phyloP scores from a whole-genome alignment of 2,888 invertebrate species.

The Drosophila meridionalis region DNA sequence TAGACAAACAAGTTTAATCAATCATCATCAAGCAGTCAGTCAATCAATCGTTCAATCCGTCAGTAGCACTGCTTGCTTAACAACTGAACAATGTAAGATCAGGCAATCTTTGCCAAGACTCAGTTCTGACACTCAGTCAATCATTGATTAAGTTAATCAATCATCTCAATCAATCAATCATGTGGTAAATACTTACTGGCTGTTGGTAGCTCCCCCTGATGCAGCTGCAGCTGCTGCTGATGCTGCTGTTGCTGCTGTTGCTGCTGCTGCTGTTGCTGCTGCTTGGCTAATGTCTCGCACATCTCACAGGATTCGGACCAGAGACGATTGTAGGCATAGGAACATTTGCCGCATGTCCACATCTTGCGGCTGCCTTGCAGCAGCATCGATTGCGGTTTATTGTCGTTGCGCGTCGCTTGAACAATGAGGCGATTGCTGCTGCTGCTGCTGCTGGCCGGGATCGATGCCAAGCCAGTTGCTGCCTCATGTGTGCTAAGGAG shows the following conservation, averaged over 20 bases:
- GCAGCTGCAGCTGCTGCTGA: slow-evolving; percentile 28
- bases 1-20: background rate
- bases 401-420: slow-evolving; percentile 75
- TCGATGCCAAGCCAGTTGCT: slow-evolving; percentile 12
- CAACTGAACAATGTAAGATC: background rate
- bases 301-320: slow-evolving; percentile 93
- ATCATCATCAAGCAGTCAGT: background rate
- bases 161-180: background rate
- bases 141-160: background rate
- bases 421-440: slow-evolving; percentile 42
- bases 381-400: slow-evolving; percentile 75
- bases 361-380: slow-evolving; percentile 86
- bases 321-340: slow-evolving; percentile 94
- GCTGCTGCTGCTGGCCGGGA: slow-evolving; percentile 21
- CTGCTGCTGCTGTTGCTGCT: slow-evolving; percentile 25
- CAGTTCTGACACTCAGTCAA: background rate
- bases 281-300: slow-evolving; percentile 86
- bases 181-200: slow-evolving; percentile 22
- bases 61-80: background rate
- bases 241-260: slow-evolving; percentile 26
- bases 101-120: background rate
- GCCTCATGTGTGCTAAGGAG: slow-evolving; percentile 36
- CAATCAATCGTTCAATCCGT: background rate
- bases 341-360: slow-evolving; percentile 96
- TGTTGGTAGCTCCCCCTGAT: slow-evolving; percentile 32